These are phyloP conservation scores for Trichopoda pennipes DNA, from an alignment of 2,888 invertebrate genomes.

Conservation along the genomic window DNA sequence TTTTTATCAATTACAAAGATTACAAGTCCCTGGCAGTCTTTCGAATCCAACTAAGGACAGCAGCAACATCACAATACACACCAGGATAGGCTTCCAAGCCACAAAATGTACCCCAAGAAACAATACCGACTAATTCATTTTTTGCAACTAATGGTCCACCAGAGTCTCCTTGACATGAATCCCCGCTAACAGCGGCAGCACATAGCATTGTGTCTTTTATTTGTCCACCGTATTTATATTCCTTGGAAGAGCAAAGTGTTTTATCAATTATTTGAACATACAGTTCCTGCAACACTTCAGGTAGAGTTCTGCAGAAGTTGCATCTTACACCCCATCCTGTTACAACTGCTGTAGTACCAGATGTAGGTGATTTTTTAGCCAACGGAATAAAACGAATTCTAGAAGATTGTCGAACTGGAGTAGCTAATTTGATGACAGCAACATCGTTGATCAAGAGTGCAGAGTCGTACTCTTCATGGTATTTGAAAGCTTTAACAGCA, in stretches of 20 bases:
- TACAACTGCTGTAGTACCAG: slow-evolving; percentile 75
- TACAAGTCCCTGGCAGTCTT: slow-evolving; percentile 24
- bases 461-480: slow-evolving; percentile 76
- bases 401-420: slow-evolving; percentile 72
- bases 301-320: slow-evolving; percentile 56
- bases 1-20: too few species aligned
- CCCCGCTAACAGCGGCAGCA: slow-evolving; percentile 73
- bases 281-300: slow-evolving; percentile 69
- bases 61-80: slow-evolving; percentile 76
- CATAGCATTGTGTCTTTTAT: slow-evolving; percentile 75
- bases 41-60: slow-evolving; percentile 72
- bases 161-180: slow-evolving; percentile 80
- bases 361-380: slow-evolving; percentile 71
- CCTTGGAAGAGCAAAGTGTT: slow-evolving; percentile 53
- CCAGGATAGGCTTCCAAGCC: slow-evolving; percentile 75
- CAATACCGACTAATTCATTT: slow-evolving; percentile 75
- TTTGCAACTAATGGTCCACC: slow-evolving; percentile 78
- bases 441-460: slow-evolving; percentile 79
- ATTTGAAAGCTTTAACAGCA: slow-evolving; percentile 74
- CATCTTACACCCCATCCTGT: slow-evolving; percentile 77
- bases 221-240: slow-evolving; percentile 38
- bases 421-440: slow-evolving; percentile 78
- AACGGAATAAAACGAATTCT: slow-evolving; percentile 72
- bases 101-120: slow-evolving; percentile 79
- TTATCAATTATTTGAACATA: slow-evolving; percentile 70